Evolutionary conservation across 2,888 invertebrate species (phyloP), one percentile per base, ranked within the genome.

Genomic region (Athalia rosae): DNA sequence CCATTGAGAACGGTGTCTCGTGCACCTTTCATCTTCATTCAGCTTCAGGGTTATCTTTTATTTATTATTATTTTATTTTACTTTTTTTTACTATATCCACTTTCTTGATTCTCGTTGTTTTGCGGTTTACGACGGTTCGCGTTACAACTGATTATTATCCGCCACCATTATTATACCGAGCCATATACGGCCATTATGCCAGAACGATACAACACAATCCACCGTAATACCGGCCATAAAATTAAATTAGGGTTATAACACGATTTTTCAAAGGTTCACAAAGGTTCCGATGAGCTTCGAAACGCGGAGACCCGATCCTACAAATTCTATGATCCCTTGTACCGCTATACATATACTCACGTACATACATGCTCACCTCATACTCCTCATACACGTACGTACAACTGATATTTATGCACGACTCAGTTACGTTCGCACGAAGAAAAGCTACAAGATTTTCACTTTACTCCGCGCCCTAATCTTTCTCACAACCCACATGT

Each of bases 191-290:
- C 85, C 83, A 86, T 86, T 86, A 86, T 83, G 79, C 79, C 82
- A 62, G 78, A 81, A 82, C 80, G 79, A 82, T 80, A 79, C 79
- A 78, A 81, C 81, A 82, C 81, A 83, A 81, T 81, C 79, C 80
- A 80, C 79, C 80, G 87, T 89, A 89, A 89, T 89, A 86, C 84
- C 85, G 85, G 87, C 85, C 88, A 89, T 89, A 89, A 89, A 89
- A 89, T 89, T 89, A 89, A 89, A 89, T 89, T 89, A 89, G 89
- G 89, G 89, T 89, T 89, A 89, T 89, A 89, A 89, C 89, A 86
- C 88, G 87, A 89, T 89, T 89, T 89, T 89, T 89, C 74, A 61
- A 61, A 61, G 73, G 73, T 73, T 73, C 88, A 88, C 89, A 88
- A 88, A 89, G 89, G 87, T 85, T 84, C 85, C 84, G 84, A 83